Base-by-base conservation (phyloP, 1,140 invertebrate genomes). In the Trichonephila clavata region DNA sequence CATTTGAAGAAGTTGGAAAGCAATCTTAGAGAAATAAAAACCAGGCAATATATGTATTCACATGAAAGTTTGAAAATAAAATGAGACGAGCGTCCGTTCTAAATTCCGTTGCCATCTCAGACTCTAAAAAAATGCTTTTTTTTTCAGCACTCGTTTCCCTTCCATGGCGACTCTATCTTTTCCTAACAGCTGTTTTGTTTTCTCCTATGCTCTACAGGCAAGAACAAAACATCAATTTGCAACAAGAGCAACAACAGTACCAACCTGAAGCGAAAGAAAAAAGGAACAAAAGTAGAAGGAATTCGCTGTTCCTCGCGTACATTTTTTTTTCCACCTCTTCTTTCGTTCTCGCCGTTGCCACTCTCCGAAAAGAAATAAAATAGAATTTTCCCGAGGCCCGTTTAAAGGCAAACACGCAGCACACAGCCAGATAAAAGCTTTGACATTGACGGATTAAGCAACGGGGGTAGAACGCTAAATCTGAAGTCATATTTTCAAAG, bases 121-220 rank as follows among this genome's bases (percentile, higher is more conserved):
- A 32, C 43, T 89, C 71, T 90, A 59, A 92, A 91, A 92, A 50
- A 50, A 50, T 5, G 10, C 16, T 50, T 24, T 80, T 84, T 92
- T 84, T 59, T 27, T 65, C 61, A 32, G 20, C 10, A 59, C 27
- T 39, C 68, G 63, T 89, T 90, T 81, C 18, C 80, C 65, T 84
- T 50, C 59, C 27, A 83, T 65, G 90, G 90, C 21, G 90, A 92
- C 90, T 92, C 90, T 92, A 92, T 92, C 80, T 92, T 92, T 77
- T 63, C 77, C 90, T 92, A 92, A 92, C 90, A 92, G 90, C 90
- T 92, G 90, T 57, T 92, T 92, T 92, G 90, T 92, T 92, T 92
- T 84, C 90, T n/a, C 65, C 57, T 60, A 50, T 65, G 61, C 63
- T 71, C 63, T 90, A 57, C 80, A 65, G 90, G 80, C 60, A 50